Conservation (phyloP, 2,888 invertebrate species). For the Philonicus albiceps region DNA sequence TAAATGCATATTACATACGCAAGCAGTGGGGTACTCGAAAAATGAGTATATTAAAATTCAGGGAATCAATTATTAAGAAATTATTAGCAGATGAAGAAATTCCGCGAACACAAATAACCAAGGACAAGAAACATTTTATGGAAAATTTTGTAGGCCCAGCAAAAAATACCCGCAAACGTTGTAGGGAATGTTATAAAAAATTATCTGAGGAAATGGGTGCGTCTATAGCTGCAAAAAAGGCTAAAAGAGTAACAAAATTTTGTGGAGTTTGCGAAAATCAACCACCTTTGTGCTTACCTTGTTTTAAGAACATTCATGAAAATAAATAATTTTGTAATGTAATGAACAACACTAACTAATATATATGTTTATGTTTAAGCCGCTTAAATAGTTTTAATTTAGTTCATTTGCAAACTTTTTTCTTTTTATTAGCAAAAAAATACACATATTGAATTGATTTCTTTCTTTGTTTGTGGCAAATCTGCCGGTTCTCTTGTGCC, state of each 20-base stretch:
- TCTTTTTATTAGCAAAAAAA: not conserved
- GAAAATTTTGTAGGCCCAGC: conserved; percentile 1
- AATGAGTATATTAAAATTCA: not conserved
- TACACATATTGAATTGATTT: not conserved
- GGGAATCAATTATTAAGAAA: not conserved
- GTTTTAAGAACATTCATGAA: conserved; percentile 18
- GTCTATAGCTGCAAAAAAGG: not conserved
- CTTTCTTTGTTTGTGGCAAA: not conserved
- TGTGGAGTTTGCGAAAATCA: not conserved
- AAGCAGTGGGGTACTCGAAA: conserved; percentile 9
- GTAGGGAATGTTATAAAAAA: not conserved
- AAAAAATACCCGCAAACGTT: not conserved
- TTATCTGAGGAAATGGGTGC: not conserved
- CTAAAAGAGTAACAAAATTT: conserved; percentile 11
- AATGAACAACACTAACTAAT: not conserved
- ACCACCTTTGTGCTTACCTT: not conserved
- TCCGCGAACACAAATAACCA: not conserved
- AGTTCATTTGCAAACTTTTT: conserved; percentile 11
- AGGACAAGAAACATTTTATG: conserved; percentile 7
- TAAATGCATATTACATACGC: not conserved
- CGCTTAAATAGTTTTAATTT: conserved; percentile 17
- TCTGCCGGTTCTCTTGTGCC: too few species aligned
- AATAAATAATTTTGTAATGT: conserved; percentile 10
- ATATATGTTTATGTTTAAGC: not conserved
- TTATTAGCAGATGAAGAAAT: conserved; percentile 2